Evolutionary conservation across 2,888 invertebrate genomes (phyloP), one percentile per base, ranked within the genome.

Genomic region (Hypolimnas misippus): DNA sequence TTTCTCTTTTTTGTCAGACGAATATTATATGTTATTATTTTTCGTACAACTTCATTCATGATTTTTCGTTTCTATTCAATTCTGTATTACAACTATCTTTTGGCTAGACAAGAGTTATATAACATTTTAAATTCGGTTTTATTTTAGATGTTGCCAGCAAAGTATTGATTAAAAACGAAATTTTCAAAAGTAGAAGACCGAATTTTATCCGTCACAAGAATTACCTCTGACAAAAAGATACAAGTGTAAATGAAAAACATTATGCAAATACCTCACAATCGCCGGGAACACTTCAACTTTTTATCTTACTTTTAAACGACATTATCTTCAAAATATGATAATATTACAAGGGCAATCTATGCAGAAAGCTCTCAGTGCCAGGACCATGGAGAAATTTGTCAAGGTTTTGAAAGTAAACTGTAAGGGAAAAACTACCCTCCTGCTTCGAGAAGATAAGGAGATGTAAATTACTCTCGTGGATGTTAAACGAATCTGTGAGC

Each of bases 381-480:
- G 21, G 35, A 46, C 65, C 40, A 51, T 33, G 40, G 58, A 52
- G 57, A 31, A 58, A 67, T 67, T 67, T 64, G 66, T 67, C 66
- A 66, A 63, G 63, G 62, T 65, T 62, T 56, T 59, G 51, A 62
- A 52, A 61, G 58, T 62, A 38, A 51, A 67, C 55, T 63, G 42
- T 49, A 21, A 59, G 59, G 16, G 50, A 59, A 63, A 59, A 66
- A 63, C 66, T 64, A 66, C 68, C 78, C 81, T 78, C 81, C 83
- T 87, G 86, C 74, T 77, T 76, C 76, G 75, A 72, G 67, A 70
- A 83, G 89, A 88, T 89, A 88, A 87, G 84, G 63, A 82, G 86
- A 89, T 89, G 89, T 87, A 89, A 89, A 89, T 88, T 86, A 83
- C 81, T 65, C 69, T 67, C 71, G 76, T 75, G 81, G 84, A 81